These are phyloP conservation scores for Oreotrochilus melanogaster DNA, from an alignment of 2,113 vertebrate genomes.

Conservation along the genomic window DNA sequence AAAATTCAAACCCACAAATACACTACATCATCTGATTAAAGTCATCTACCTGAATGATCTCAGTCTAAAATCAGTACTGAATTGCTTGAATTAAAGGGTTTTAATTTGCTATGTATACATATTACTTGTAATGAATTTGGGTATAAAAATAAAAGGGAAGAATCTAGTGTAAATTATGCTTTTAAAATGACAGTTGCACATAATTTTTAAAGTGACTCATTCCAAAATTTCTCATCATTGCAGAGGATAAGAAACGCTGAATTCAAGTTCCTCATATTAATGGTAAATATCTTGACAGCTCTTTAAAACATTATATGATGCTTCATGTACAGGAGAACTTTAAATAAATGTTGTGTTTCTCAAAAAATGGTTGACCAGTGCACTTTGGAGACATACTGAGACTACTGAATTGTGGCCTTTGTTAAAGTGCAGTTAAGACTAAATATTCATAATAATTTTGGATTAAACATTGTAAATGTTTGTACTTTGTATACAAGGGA, in stretches of 20 bases:
- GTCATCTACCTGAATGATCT: too few relatives aligned
- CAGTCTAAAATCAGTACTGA: neutral
- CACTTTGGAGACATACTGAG: neutral
- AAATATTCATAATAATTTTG: neutral
- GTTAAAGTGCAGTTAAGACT: neutral
- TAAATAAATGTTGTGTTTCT: neutral
- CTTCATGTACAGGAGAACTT: neutral
- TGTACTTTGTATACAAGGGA: neutral
- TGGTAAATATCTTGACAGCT: neutral
- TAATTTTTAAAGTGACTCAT: neutral
- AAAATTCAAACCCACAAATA: neutral
- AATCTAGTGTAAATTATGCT: neutral
- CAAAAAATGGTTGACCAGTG: neutral
- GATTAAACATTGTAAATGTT: neutral
- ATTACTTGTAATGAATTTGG: neutral
- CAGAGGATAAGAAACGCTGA: neutral
- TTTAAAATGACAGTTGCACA: neutral
- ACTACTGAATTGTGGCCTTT: neutral
- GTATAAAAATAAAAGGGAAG: neutral
- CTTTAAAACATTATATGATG: neutral
- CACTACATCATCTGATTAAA: neutral
- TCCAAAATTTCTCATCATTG: neutral
- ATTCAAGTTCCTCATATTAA: neutral
- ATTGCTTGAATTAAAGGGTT: neutral
- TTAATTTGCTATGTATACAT: neutral